These are phyloP conservation scores for Sphaeramia orbicularis DNA, from an alignment of 2,797 vertebrate genomes.

Conservation along the genomic window DNA sequence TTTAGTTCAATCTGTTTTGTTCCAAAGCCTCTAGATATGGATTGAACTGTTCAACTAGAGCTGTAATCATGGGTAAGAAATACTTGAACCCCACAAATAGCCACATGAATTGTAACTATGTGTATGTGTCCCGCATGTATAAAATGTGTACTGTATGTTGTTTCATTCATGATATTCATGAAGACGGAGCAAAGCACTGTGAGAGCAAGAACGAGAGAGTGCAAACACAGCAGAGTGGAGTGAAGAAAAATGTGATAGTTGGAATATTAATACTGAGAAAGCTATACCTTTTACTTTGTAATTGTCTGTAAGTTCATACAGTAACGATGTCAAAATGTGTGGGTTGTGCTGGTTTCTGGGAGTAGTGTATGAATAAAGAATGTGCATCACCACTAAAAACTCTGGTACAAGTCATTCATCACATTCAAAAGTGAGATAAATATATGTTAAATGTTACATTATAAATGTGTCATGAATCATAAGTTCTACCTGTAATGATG, in stretches of 20 bases:
- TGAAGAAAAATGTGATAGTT: background rate
- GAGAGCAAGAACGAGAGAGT: conserved; percentile 9
- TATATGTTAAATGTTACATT: background rate
- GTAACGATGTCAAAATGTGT: conserved; percentile 35
- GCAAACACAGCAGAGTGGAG: background rate
- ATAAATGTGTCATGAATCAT: background rate
- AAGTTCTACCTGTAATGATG: no score
- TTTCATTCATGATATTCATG: conserved; percentile 81
- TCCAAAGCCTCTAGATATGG: background rate
- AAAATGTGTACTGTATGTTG: conserved; percentile 57
- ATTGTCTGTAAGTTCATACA: conserved; percentile 41
- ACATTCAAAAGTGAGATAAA: no score
- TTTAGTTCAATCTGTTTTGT: background rate
- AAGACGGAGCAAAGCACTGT: conserved; percentile 52
- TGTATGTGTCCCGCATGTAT: conserved; percentile 71
- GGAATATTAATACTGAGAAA: conserved; percentile 14
- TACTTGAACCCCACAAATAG: conserved; percentile 30
- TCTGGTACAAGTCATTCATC: conserved; percentile 4
- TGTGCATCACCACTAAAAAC: conserved; percentile 51
- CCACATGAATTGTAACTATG: conserved; percentile 43
- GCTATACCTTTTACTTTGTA: conserved; percentile 44
- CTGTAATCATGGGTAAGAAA: conserved; percentile 6
- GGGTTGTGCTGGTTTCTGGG: background rate
- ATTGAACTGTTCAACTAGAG: conserved; percentile 9
- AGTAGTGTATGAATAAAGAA: conserved; percentile 68